Conservation (phyloP, 2,888 invertebrate genomes). For the Junonia oenone region DNA sequence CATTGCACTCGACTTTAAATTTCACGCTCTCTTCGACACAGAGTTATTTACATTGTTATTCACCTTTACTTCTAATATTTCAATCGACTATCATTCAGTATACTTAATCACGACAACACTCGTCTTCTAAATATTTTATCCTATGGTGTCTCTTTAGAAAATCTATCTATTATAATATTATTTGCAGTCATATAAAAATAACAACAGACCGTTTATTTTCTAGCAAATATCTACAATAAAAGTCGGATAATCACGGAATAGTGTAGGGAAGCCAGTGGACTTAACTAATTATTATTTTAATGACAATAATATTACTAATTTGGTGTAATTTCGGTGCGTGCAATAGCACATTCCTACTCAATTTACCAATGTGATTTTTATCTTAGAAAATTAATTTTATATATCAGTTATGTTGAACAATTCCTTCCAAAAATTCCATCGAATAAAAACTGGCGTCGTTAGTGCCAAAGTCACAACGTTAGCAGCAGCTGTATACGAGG, state of each 20-base stretch:
- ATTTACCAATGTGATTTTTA: constrained; percentile 53
- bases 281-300: constrained; percentile 54
- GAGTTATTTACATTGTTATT: constrained; percentile 34
- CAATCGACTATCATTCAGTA: constrained; percentile 35
- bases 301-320: constrained; percentile 56
- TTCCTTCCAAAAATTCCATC: constrained; percentile 72
- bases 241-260: constrained; percentile 57
- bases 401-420: constrained; percentile 47
- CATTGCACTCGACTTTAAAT: constrained; percentile 20
- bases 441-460: constrained; percentile 37
- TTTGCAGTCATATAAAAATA: constrained; percentile 78
- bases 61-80: constrained; percentile 37
- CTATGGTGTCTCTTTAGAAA: constrained; percentile 72
- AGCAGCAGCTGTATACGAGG: constrained; percentile 17
- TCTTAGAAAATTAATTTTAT: constrained; percentile 50
- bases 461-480: constrained; percentile 32
- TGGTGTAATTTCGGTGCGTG: constrained; percentile 75
- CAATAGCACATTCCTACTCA: constrained; percentile 75
- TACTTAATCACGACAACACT: constrained; percentile 36
- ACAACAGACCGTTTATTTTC: constrained; percentile 69
- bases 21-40: constrained; percentile 28
- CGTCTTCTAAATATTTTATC: constrained; percentile 44
- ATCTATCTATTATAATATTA: constrained; percentile 62
- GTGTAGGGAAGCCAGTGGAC: constrained; percentile 66
- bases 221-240: constrained; percentile 73